Evolutionary conservation across 2,797 vertebrate species (phyloP).

Genomic region (Alcedo quadribrachys): DNA sequence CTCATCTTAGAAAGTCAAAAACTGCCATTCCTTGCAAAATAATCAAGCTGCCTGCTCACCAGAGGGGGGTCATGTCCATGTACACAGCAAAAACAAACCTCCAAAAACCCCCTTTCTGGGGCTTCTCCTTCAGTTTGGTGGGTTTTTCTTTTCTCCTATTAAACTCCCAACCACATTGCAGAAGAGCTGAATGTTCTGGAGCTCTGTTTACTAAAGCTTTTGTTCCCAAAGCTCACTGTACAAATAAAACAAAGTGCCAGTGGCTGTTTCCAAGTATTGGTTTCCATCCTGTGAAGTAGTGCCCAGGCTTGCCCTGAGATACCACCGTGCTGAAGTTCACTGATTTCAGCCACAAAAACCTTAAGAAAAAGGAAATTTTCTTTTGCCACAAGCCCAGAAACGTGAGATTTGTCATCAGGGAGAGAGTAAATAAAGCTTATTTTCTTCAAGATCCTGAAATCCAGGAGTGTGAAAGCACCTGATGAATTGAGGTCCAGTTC

Average conservation of each 20-base stretch:
- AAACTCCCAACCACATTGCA: neutral
- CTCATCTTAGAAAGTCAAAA: neutral
- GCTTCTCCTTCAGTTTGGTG: neutral
- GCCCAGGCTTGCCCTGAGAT: neutral
- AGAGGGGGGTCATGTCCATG: neutral
- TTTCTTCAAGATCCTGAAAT: neutral
- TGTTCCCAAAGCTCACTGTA: neutral
- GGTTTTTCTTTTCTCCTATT: neutral
- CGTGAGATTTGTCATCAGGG: neutral
- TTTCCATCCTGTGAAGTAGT: neutral
- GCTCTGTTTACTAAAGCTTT: neutral
- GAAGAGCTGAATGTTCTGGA: neutral
- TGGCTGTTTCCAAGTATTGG: neutral
- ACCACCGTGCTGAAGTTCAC: neutral
- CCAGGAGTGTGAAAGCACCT: rapidly evolving
- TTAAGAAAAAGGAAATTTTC: neutral
- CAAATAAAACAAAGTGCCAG: neutral
- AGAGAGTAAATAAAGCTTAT: neutral
- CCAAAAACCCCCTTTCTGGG: neutral
- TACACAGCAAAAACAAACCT: neutral
- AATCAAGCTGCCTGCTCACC: neutral
- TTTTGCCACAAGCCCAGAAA: neutral
- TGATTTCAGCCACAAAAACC: neutral
- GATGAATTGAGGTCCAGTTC: neutral
- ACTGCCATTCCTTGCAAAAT: neutral